These are phyloP conservation scores for Drosophila setosimentum DNA, from an alignment of 2,888 invertebrate genomes.

Conservation along the genomic window DNA sequence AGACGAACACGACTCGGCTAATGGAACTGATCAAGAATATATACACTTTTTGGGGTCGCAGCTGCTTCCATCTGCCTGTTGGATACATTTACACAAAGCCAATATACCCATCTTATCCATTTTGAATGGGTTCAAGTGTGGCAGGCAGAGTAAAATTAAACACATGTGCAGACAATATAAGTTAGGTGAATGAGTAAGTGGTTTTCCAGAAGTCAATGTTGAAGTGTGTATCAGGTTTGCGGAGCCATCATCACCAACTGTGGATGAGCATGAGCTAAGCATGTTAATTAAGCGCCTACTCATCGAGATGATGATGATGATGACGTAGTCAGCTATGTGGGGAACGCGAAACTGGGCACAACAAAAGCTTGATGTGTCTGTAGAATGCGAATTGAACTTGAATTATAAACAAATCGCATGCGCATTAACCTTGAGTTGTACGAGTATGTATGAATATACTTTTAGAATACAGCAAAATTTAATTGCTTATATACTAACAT, in stretches of 20 bases:
- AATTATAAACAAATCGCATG: constrained; percentile 55
- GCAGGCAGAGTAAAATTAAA: neutral
- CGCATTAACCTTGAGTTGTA: constrained; percentile 56
- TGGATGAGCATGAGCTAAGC: constrained; percentile 51
- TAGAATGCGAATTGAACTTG: constrained; percentile 76
- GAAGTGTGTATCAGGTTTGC: constrained; percentile 29
- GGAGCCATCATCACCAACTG: constrained; percentile 19
- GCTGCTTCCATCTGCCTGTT: neutral
- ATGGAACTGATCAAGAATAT: neutral
- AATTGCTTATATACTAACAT: constrained; percentile 34
- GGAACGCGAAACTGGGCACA: neutral
- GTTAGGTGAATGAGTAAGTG: constrained; percentile 17
- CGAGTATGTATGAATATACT: neutral
- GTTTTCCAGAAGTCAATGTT: constrained; percentile 18
- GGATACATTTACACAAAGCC: neutral
- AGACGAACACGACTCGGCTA: too few species aligned
- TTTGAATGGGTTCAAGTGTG: neutral
- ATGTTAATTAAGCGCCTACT: constrained; percentile 58
- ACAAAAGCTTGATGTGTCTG: constrained; percentile 3
- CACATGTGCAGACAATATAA: neutral
- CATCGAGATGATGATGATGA: constrained; percentile 31
- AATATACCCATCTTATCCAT: neutral
- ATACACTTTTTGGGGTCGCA: neutral
- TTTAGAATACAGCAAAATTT: neutral
- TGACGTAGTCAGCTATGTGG: constrained; percentile 14